Percentiles rank a stretch among this genome's conserved stretches.
Evolutionary conservation across 2,113 vertebrate genomes (phyloP).

Genomic region (Polypterus senegalus): DNA sequence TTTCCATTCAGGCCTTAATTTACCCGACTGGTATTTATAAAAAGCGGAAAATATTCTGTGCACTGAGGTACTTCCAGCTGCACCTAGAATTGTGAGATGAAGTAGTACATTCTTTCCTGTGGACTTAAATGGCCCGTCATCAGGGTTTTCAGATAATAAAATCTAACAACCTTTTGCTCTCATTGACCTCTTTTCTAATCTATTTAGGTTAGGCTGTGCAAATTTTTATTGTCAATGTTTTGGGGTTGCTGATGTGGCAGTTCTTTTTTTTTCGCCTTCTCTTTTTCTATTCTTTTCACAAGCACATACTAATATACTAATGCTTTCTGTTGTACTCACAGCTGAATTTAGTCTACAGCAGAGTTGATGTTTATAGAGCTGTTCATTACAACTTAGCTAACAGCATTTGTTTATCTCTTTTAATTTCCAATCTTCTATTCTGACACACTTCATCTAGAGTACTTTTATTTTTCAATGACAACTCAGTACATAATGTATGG

Average conservation of each 20-base stretch:
- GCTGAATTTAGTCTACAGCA: background rate
- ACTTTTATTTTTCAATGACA: too few relatives aligned
- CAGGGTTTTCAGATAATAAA: background rate
- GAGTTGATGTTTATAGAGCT: background rate
- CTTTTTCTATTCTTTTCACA: background rate
- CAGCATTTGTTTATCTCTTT: background rate
- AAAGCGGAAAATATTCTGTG: background rate
- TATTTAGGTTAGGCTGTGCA: background rate
- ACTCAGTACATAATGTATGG: too few relatives aligned
- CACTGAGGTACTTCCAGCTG: background rate
- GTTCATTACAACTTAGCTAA: background rate
- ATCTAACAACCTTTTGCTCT: background rate
- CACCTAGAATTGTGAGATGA: background rate
- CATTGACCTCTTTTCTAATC: background rate
- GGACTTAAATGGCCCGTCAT: background rate
- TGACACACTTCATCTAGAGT: too few relatives aligned
- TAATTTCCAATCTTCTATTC: background rate
- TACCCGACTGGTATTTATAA: background rate
- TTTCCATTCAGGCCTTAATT: background rate
- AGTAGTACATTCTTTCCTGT: background rate
- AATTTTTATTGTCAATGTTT: background rate
- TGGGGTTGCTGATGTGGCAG: constrained; percentile 1
- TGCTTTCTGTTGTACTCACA: background rate
- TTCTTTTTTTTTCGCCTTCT: background rate
- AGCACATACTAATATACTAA: background rate